Percentiles rank a stretch among this genome's conserved stretches.
Evolutionary conservation across 1,140 invertebrate genomes (phyloP).

Genomic region (Bombus consobrinus): DNA sequence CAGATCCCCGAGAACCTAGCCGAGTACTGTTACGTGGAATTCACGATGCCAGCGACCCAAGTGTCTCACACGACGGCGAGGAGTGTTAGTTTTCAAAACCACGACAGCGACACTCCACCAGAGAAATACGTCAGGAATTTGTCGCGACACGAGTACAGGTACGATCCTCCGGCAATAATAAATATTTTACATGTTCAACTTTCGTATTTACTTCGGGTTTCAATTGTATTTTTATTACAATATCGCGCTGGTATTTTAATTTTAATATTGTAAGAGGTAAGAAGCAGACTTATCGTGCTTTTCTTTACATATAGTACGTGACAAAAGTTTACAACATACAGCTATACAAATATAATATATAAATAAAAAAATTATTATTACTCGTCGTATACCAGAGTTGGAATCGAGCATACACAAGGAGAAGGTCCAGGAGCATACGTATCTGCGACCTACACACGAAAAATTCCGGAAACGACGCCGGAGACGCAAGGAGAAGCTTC

Average conservation of each 20-base stretch:
- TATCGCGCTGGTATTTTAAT: too few species aligned
- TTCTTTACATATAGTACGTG: too few species aligned
- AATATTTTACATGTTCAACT: too few species aligned
- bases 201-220: too few species aligned
- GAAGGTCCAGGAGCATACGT: constrained; percentile 90
- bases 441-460: constrained; percentile 85
- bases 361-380: neutral
- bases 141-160: constrained; percentile 98
- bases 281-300: too few species aligned
- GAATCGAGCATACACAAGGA: constrained; percentile 92
- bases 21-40: constrained; percentile 95
- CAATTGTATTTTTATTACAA: too few species aligned
- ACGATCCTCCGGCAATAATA: neutral
- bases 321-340: too few species aligned
- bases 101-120: constrained; percentile 95
- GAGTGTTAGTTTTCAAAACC: constrained; percentile 95
- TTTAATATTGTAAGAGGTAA: too few species aligned
- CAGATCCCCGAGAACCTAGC: constrained; percentile 97
- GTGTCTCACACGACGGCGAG: constrained; percentile 98
- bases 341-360: too few species aligned
- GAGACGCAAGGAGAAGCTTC: constrained; percentile 68
- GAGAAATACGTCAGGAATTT: constrained; percentile 99
- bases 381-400: constrained; percentile 85
- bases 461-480: constrained; percentile 69
- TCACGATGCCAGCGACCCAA: constrained; percentile 99